These are phyloP conservation scores for Drosophila lacteicornis DNA, from an alignment of 1,140 invertebrate species.

Conservation along the genomic window DNA sequence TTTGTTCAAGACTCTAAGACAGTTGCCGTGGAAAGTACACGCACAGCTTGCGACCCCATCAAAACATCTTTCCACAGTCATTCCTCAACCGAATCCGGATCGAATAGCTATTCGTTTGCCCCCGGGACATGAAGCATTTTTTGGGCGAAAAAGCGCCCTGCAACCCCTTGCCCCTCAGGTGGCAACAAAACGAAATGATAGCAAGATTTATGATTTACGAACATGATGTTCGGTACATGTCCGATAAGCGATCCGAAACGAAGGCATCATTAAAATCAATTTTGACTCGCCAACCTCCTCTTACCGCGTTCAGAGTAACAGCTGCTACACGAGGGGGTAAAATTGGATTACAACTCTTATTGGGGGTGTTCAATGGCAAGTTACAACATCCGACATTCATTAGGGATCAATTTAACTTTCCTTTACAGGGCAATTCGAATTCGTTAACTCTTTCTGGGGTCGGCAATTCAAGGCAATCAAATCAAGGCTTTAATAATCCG, in stretches of 20 bases:
- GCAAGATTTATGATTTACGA: conserved; percentile 72
- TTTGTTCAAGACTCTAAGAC: conserved; percentile 37
- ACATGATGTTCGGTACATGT: conserved; percentile 63
- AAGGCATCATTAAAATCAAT: conserved; percentile 73
- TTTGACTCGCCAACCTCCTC: conserved; percentile 57
- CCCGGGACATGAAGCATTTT: conserved; percentile 33
- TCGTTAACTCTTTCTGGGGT: conserved; percentile 38
- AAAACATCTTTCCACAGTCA: conserved; percentile 46
- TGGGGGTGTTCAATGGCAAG: conserved; percentile 46
- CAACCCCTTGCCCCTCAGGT: conserved; percentile 7
- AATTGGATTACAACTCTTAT: conserved; percentile 31
- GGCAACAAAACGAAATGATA: conserved; percentile 59
- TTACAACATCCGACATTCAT: conserved; percentile 48
- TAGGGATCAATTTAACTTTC: conserved; percentile 49
- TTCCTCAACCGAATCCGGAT: conserved; percentile 43
- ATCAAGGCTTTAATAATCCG: conserved; percentile 25
- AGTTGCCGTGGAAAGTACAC: conserved; percentile 42
- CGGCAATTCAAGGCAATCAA: conserved; percentile 33
- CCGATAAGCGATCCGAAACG: conserved; percentile 37
- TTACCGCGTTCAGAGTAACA: conserved; percentile 40
- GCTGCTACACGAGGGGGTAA: conserved; percentile 19
- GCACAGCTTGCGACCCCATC: conserved; percentile 39
- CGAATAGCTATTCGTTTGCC: conserved; percentile 12
- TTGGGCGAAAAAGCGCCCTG: conserved; percentile 43
- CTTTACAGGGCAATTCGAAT: conserved; percentile 20